These are phyloP conservation scores for Campoplex capitator DNA, from an alignment of 2,888 invertebrate species.

Conservation along the genomic window DNA sequence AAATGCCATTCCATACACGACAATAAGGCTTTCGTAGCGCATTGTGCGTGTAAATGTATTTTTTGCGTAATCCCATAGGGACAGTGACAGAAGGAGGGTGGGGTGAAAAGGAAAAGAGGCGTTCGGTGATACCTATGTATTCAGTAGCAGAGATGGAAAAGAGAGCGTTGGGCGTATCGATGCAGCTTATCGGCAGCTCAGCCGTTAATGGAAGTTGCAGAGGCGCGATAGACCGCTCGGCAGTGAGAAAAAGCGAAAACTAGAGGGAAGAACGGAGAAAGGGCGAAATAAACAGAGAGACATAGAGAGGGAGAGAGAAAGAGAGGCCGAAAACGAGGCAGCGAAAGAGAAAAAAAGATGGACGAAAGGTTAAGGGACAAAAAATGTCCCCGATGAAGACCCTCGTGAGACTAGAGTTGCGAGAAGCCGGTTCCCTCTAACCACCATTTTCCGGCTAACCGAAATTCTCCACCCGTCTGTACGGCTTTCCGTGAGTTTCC, in stretches of 20 bases:
- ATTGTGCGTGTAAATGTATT: slow-evolving; percentile 77
- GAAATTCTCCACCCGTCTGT: slow-evolving; percentile 60
- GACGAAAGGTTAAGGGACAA: slow-evolving; percentile 72
- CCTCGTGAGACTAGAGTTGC: slow-evolving; percentile 49
- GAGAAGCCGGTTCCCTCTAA: slow-evolving; percentile 57
- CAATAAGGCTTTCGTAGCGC: slow-evolving; percentile 73
- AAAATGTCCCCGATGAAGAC: slow-evolving; percentile 70
- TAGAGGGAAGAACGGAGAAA: neutral
- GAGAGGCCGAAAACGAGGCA: slow-evolving; percentile 15
- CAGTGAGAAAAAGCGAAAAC: slow-evolving; percentile 30
- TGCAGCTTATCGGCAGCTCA: slow-evolving; percentile 80
- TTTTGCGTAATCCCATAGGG: slow-evolving; percentile 75
- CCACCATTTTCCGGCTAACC: slow-evolving; percentile 67
- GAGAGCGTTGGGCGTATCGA: slow-evolving; percentile 75
- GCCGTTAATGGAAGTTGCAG: slow-evolving; percentile 78
- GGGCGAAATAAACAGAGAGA: neutral
- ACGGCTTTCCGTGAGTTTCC: slow-evolving; percentile 8
- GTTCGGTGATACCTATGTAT: slow-evolving; percentile 50
- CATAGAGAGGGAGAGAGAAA: slow-evolving; percentile 5
- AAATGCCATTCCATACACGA: slow-evolving; percentile 62
- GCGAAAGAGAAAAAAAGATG: slow-evolving; percentile 36
- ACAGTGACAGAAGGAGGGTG: slow-evolving; percentile 44
- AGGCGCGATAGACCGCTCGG: slow-evolving; percentile 70
- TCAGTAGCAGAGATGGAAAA: slow-evolving; percentile 40
- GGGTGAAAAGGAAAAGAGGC: slow-evolving; percentile 34